Evolutionary conservation across 2,113 vertebrate species (phyloP).

Genomic region (Trochalopteron elliotii): DNA sequence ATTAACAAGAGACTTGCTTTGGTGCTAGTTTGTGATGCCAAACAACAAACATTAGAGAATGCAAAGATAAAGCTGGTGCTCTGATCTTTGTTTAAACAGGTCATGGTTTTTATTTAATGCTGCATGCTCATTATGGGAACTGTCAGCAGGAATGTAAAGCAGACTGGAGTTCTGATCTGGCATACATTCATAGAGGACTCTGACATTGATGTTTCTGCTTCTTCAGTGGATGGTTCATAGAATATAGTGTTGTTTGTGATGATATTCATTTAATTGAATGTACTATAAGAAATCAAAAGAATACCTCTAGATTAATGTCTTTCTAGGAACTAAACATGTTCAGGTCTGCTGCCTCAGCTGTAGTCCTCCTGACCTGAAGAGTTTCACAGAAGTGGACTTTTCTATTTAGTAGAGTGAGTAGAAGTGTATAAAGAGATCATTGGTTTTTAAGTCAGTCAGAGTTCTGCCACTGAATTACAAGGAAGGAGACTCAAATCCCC

Average conservation of each 20-base stretch:
- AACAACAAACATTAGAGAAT: neutral
- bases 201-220: neutral
- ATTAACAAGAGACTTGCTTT: neutral
- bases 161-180: neutral
- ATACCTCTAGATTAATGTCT: neutral
- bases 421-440: neutral
- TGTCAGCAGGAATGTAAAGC: neutral
- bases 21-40: neutral
- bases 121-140: neutral
- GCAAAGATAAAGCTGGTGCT: neutral
- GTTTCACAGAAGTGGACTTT: neutral
- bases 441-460: neutral
- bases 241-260: neutral
- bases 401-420: neutral
- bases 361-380: neutral
- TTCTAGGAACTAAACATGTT: neutral
- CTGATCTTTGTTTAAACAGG: conserved; percentile 52
- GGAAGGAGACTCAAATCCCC: neutral
- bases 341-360: neutral
- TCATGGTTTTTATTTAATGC: conserved; percentile 36
- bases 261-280: neutral
- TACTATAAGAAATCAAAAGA: neutral
- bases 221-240: neutral
- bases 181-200: neutral
- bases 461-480: neutral